Evolutionary conservation across 2,888 invertebrate genomes (phyloP), one percentile per base, ranked within the genome.

Genomic region (Eilema griseolum): DNA sequence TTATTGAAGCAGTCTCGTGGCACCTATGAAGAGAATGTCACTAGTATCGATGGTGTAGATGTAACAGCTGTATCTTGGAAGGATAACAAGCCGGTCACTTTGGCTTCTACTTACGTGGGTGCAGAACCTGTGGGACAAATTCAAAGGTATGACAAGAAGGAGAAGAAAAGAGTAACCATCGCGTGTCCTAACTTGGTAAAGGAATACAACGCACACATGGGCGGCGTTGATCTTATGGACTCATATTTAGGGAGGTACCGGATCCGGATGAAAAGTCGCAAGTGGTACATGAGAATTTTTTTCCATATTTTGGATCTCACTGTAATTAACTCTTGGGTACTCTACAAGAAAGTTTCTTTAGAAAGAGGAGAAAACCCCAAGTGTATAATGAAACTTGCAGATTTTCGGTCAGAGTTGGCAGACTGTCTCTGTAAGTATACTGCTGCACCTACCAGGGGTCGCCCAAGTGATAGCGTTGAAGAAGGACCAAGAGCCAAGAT

Each of bases 1-100:
- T n/a, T 56, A 56, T 37, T n/a, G n/a, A 56, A n/a, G n/a, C 12
- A 37, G 37, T 37, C 12, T 37, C 37, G 52, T n/a, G 52, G 52
- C n/a, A n/a, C 52, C 8, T 56, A 56, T n/a, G 52, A 56, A 56
- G 52, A 56, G n/a, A n/a, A 56, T 56, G 52, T 56, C 23, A 56
- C 52, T n/a, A 56, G 10, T 56, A 8, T 56, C 23, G 52, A 56
- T 8, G 52, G 52, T 23, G 23, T 56, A 8, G 52, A 56, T 23
- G 23, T 56, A 8, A 28, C 28, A 28, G 28, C 28, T 28, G 28
- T 28, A 28, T 28, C 28, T 28, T 28, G 28, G 28, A 28, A 28
- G 28, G 28, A 28, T 28, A 28, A 28, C 28, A 28, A 28, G 28
- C 28, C 28, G 28, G 28, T 28, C 20, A n/a, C 5, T 16, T 16